These are phyloP conservation scores for Oppia nitens DNA, from an alignment of 1,140 invertebrate species.

Conservation along the genomic window DNA sequence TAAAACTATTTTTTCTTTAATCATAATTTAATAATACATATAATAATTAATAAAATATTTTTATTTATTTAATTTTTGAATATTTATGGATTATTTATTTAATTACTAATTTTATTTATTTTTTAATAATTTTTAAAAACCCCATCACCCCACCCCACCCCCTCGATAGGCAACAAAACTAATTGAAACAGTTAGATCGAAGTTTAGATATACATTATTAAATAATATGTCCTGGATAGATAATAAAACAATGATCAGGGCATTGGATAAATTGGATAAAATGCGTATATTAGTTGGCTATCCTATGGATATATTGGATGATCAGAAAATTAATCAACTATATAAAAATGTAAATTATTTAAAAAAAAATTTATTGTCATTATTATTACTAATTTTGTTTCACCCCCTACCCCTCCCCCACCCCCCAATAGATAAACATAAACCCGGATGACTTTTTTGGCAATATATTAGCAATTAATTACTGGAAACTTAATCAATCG, in stretches of 20 bases:
- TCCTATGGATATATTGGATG: constrained; percentile 30
- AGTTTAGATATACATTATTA: too few relatives aligned
- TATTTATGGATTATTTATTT: too few relatives aligned
- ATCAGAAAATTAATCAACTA: constrained; percentile 26
- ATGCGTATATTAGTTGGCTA: constrained; percentile 33
- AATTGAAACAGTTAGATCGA: too few relatives aligned
- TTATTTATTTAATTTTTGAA: too few relatives aligned
- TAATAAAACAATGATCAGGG: constrained; percentile 52
- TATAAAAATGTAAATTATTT: constrained; percentile 26
- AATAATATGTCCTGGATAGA: constrained; percentile 88
- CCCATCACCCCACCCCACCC: too few relatives aligned
- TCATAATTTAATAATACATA: too few relatives aligned
- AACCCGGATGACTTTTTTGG: constrained; percentile 48
- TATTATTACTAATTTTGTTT: not conserved
- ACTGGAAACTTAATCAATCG: too few relatives aligned
- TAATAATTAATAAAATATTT: too few relatives aligned
- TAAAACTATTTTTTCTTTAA: too few relatives aligned
- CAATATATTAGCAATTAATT: constrained; percentile 52
- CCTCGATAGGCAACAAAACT: too few relatives aligned
- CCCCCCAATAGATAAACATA: not conserved
- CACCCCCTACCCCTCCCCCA: not conserved
- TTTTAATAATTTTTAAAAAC: too few relatives aligned
- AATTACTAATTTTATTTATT: too few relatives aligned
- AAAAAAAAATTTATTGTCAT: not conserved
- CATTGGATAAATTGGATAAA: constrained; percentile 33